Conservation (phyloP, 2,888 invertebrate genomes). For the Epinotia brunnichana region DNA sequence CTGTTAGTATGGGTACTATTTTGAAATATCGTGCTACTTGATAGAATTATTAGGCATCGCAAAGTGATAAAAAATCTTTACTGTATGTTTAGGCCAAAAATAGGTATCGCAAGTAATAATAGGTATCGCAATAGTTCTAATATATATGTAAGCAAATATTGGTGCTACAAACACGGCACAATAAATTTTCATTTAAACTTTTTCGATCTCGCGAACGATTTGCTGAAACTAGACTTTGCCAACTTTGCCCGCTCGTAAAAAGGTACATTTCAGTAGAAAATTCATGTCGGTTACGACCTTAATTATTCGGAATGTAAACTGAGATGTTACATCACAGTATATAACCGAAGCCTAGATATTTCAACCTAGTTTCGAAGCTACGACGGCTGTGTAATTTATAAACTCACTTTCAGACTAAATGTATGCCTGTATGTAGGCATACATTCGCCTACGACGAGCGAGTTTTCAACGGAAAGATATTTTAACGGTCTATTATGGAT, state of each 20-base stretch:
- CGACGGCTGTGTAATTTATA: conserved; percentile 8
- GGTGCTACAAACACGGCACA: not conserved
- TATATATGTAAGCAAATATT: not conserved
- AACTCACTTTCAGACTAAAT: conserved; percentile 9
- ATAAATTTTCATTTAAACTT: conserved; percentile 40
- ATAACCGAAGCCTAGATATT: conserved; percentile 15
- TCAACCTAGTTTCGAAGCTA: conserved; percentile 17
- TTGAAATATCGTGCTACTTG: too few species aligned
- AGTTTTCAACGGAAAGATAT: not conserved
- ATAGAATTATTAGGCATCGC: not conserved
- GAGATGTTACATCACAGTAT: conserved; percentile 12
- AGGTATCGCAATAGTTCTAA: too few species aligned
- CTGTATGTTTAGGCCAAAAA: too few species aligned
- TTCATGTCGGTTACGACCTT: not conserved
- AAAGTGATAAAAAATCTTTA: not conserved
- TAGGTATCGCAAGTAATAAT: too few species aligned
- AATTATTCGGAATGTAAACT: not conserved
- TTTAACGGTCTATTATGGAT: not conserved
- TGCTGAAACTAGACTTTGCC: conserved; percentile 12
- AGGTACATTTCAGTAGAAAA: not conserved
- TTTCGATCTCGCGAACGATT: conserved; percentile 32
- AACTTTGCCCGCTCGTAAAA: conserved; percentile 1
- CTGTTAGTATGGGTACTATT: not conserved
- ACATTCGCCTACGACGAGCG: conserved; percentile 2
- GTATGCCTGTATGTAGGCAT: too few species aligned